Evolutionary conservation across 1,140 invertebrate species (phyloP).

Genomic region (Euschistus heros): DNA sequence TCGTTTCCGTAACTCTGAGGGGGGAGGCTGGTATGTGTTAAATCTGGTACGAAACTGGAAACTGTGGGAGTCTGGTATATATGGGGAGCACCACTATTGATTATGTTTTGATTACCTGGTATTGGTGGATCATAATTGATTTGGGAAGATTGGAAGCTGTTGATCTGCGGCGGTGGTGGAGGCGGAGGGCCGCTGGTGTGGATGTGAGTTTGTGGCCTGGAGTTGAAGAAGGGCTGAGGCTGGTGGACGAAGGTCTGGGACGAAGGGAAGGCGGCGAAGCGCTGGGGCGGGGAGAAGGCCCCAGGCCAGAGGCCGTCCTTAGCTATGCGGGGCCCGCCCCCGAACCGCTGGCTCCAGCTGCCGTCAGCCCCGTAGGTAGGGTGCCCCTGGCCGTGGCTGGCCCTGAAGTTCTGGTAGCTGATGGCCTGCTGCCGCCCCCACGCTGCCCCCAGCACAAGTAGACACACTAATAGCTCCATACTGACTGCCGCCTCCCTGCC

Average conservation of each 20-base stretch:
- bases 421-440: constrained; percentile 2
- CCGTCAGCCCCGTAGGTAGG: constrained; percentile 3
- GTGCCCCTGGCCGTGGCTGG: constrained; percentile 2
- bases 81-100: neutral
- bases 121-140: neutral
- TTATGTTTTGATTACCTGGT: neutral
- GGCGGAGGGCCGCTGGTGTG: neutral
- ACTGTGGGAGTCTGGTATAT: neutral
- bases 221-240: neutral
- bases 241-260: neutral
- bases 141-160: neutral
- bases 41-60: neutral
- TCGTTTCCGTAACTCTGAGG: constrained; percentile 1
- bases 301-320: neutral
- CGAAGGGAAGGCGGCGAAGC: neutral
- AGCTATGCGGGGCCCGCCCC: neutral
- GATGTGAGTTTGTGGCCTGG: neutral
- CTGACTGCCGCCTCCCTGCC: neutral
- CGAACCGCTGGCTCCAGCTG: constrained; percentile 7
- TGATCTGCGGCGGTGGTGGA: neutral
- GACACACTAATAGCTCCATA: constrained; percentile 4
- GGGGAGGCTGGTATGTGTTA: neutral
- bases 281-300: neutral
- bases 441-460: neutral
- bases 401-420: constrained; percentile 14